These are phyloP conservation scores for Tinea pellionella DNA, from an alignment of 2,888 invertebrate genomes.

Conservation along the genomic window DNA sequence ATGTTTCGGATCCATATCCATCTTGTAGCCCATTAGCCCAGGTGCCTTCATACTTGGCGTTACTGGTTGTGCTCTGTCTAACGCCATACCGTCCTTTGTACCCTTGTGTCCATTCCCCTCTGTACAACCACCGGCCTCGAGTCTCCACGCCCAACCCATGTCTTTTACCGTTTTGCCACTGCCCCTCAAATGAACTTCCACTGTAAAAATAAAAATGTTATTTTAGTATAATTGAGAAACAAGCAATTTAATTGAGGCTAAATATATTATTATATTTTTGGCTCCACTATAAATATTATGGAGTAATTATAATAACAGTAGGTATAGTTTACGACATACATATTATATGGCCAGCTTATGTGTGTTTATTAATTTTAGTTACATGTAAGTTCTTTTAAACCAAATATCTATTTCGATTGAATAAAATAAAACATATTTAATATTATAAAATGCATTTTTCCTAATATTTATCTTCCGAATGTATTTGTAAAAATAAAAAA, in stretches of 20 bases:
- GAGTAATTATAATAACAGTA: neutral
- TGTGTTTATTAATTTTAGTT: too few relatives aligned
- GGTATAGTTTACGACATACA: too few relatives aligned
- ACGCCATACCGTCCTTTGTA: conserved; percentile 99
- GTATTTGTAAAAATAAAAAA: too few relatives aligned
- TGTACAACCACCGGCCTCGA: conserved; percentile 96
- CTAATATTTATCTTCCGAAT: too few relatives aligned
- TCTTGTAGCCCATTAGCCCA: conserved; percentile 99
- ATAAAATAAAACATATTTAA: too few relatives aligned
- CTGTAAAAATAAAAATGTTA: conserved; percentile 61
- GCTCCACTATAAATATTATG: neutral
- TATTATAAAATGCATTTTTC: too few relatives aligned
- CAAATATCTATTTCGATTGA: too few relatives aligned
- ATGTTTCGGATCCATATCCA: conserved; percentile 99
- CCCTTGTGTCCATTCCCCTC: conserved; percentile 98
- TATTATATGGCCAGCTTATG: neutral
- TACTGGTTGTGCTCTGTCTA: conserved; percentile 93
- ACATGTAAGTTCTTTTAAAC: too few relatives aligned
- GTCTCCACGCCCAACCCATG: conserved; percentile 98
- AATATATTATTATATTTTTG: neutral
- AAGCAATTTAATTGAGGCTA: neutral
- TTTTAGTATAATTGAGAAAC: neutral
- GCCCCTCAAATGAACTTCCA: conserved; percentile 96
- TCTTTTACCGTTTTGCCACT: conserved; percentile 99
- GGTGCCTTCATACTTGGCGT: conserved; percentile 96